Base-by-base conservation (phyloP, 2,797 vertebrate species). In the Orientallactaga sibirica region DNA sequence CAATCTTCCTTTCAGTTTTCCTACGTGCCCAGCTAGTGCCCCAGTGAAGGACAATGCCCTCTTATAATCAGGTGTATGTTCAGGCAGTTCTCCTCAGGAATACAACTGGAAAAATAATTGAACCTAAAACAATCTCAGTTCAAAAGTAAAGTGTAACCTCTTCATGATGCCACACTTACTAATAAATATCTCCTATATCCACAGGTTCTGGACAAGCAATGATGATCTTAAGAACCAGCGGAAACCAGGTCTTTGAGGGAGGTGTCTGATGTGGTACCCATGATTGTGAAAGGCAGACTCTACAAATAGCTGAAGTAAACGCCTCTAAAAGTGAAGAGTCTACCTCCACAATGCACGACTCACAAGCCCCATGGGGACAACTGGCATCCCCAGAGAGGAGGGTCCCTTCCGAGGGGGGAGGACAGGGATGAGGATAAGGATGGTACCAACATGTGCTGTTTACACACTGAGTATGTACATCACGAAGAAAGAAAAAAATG, bases 61-160 rank as follows among this genome's bases (percentile, higher is more conserved):
- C 61, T 91, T 37, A 76, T 6, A 70, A 55, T 55, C 62, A 52
- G 0, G 7, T 84, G 77, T 83, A 58, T 48, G 15, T 52, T 75
- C 19, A 92, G 10, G 33, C 15, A 71, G 15, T 70, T 78, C 61
- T 80, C 16, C 90, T 25, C 6, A 48, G 58, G 58, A 86, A 90
- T 10, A 41, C 11, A 61, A 7, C 20, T 86, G 10, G 73, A 92
- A 93, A 77, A 3, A 55, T 0, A 37, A 27, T 78, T 5, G 48
- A 48, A 8, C 6, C n/a, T 48, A 48, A 66, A 33, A 61, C 71
- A 67, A 68, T 25, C 22, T 18, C 66, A 81, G 37, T 88, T 19
- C 29, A 92, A 96, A 95, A 73, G 24, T 8, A 58, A 96, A 81
- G 6, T 12, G 5, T 41, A 79, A 25, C 2, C 19, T 95, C 14